Evolutionary conservation across 1,140 invertebrate species (phyloP), one percentile per base, ranked within the genome.

Genomic region (Agrypnia vestita): DNA sequence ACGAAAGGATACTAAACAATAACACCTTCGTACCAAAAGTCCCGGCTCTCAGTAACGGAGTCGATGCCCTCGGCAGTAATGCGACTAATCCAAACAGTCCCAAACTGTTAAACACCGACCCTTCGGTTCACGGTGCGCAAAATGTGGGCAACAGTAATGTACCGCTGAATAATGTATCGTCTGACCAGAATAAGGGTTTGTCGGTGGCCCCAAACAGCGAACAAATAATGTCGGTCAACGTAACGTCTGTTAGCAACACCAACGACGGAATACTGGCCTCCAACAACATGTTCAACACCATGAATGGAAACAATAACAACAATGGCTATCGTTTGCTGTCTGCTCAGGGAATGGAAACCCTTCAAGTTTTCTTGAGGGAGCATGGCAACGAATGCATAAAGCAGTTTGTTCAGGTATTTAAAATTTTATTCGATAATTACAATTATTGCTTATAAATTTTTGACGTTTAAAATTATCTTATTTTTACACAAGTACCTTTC

Each of bases 321-420:
- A 91, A 91, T 84, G 91, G 91, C 3, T 91, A 91, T 84, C 85
- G 89, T 19, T 85, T 92, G 78, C 79, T 90, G 21, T 91, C 91
- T 3, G 88, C 90, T 1, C 89, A 90, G 25, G 91, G 91, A 1
- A 89, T 92, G 85, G 89, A 91, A 78, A 92, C 91, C 4, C 85
- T 92, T 46, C 91, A 92, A 84, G 86, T 86, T 11, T 91, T 93
- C 85, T 85, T 92, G 9, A 84, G 91, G 82, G 90, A 91, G 72
- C 92, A 92, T 83, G 92, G 92, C 0, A 91, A 91, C 35, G 91
- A 92, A 76, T 92, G 91, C 82, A 90, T 93, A 46, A 87, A 90
- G 61, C 91, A 91, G 83, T 92, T 93, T 81, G 90, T 92, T 84
- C 91, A 92, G 91, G 92, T 93, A 87, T 75, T 47, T 67, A 0